A percentile compares a stretch with the other conserved stretches of the same genome.
phyloP scores from a whole-genome alignment of 1,140 invertebrate genomes.

The Drosophila seguyi region DNA sequence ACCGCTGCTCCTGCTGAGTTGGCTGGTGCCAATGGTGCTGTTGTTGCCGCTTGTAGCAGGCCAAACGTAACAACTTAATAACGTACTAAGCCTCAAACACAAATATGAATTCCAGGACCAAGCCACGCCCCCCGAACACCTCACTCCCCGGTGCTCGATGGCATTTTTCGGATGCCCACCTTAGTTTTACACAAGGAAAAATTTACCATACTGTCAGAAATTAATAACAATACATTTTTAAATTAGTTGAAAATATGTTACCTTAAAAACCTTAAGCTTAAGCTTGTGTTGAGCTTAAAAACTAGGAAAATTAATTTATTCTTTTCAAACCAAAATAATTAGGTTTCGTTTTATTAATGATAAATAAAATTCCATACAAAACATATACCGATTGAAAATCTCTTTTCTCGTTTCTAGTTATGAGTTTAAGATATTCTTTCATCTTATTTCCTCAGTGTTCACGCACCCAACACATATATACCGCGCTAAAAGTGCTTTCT shows the following conservation, averaged over 20 bases:
- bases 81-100: conserved; percentile 82
- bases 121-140: conserved; percentile 34
- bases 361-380: no score
- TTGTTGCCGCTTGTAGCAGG: conserved; percentile 66
- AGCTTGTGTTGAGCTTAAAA: no score
- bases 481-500: conserved; percentile 25
- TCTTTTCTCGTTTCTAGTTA: not conserved
- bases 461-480: conserved; percentile 20
- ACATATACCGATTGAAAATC: no score
- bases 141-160: conserved; percentile 15
- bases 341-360: no score
- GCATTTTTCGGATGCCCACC: conserved; percentile 67
- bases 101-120: conserved; percentile 78
- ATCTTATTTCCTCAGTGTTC: not conserved
- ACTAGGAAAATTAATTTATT: no score
- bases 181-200: conserved; percentile 18
- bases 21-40: conserved; percentile 40
- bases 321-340: not conserved
- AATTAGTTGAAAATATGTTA: fast-evolving
- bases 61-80: conserved; percentile 83
- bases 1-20: conserved; percentile 16
- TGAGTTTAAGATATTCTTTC: not conserved
- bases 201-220: not conserved
- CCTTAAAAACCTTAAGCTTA: no score
- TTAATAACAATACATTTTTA: not conserved